Evolutionary conservation across 2,888 invertebrate genomes (phyloP).

Genomic region (Tridacna gigas): DNA sequence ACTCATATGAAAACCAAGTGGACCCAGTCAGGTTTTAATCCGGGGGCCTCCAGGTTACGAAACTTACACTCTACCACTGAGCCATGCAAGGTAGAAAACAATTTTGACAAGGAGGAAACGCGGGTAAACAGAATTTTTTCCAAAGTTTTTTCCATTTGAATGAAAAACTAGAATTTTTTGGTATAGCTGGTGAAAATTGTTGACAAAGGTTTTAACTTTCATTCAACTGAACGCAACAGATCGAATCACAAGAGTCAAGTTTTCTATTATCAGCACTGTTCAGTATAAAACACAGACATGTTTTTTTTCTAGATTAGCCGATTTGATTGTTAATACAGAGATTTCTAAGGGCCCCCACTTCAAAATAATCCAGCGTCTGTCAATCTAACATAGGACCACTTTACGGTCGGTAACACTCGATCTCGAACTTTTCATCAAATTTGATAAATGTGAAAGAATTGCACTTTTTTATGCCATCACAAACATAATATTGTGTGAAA

Average conservation of each 20-base stretch:
- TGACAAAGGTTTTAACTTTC: too few species aligned
- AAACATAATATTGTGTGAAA: slow-evolving; percentile 28
- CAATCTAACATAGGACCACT: slow-evolving; percentile 22
- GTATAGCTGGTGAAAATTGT: too few species aligned
- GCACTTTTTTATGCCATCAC: slow-evolving; percentile 3
- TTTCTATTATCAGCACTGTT: slow-evolving; percentile 12
- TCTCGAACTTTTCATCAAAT: slow-evolving; percentile 53
- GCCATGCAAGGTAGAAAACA: too few species aligned
- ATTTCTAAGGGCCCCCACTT: slow-evolving; percentile 43
- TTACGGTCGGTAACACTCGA: slow-evolving; percentile 25
- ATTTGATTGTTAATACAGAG: slow-evolving; percentile 33
- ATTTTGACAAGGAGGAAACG: too few species aligned
- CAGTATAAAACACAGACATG: slow-evolving; percentile 30
- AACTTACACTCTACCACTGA: too few species aligned
- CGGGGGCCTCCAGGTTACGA: too few species aligned
- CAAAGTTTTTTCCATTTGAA: too few species aligned
- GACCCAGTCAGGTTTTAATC: too few species aligned
- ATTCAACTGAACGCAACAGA: too few species aligned
- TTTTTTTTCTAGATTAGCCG: slow-evolving; percentile 29
- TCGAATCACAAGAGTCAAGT: background rate
- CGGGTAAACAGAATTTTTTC: too few species aligned
- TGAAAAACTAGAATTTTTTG: too few species aligned
- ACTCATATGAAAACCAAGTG: too few species aligned
- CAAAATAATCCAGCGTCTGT: slow-evolving; percentile 42
- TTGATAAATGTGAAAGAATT: slow-evolving; percentile 50